Evolutionary conservation across 1,140 invertebrate genomes (phyloP).

Genomic region (Matsumurasca onukii): DNA sequence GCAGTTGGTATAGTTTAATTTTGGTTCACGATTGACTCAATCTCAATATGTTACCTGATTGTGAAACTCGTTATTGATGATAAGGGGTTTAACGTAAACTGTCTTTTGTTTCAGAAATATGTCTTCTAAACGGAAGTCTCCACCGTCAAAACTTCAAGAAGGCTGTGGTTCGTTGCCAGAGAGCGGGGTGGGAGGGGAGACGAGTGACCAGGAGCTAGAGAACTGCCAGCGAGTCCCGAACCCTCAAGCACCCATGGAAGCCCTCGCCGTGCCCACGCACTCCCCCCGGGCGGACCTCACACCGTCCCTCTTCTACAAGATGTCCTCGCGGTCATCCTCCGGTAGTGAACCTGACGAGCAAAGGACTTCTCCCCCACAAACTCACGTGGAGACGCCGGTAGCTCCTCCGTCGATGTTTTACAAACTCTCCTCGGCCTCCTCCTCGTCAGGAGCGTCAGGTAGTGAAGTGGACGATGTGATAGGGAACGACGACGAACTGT

Average conservation of each 20-base stretch:
- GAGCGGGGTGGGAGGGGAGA: not conserved
- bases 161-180: slow-evolving; percentile 50
- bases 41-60: too few relatives aligned
- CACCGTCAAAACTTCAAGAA: slow-evolving; percentile 86
- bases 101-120: slow-evolving; percentile 72
- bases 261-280: slow-evolving; percentile 4
- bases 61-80: too few relatives aligned
- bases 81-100: too few relatives aligned
- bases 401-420: slow-evolving; percentile 53
- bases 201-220: slow-evolving; percentile 24
- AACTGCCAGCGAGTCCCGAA: slow-evolving; percentile 14
- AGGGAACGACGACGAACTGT: slow-evolving; percentile 56
- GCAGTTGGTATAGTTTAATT: too few relatives aligned
- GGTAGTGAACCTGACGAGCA: slow-evolving; percentile 22
- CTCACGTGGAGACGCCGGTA: not conserved
- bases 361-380: slow-evolving; percentile 30
- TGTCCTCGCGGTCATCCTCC: slow-evolving; percentile 57
- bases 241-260: slow-evolving; percentile 9
- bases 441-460: slow-evolving; percentile 53
- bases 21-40: too few relatives aligned
- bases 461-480: slow-evolving; percentile 56
- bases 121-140: slow-evolving; percentile 92
- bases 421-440: slow-evolving; percentile 59
- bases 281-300: slow-evolving; percentile 25
- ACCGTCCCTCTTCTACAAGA: slow-evolving; percentile 53